Evolutionary conservation across 2,113 vertebrate species (phyloP).

Genomic region (Uropsilus gracilis): DNA sequence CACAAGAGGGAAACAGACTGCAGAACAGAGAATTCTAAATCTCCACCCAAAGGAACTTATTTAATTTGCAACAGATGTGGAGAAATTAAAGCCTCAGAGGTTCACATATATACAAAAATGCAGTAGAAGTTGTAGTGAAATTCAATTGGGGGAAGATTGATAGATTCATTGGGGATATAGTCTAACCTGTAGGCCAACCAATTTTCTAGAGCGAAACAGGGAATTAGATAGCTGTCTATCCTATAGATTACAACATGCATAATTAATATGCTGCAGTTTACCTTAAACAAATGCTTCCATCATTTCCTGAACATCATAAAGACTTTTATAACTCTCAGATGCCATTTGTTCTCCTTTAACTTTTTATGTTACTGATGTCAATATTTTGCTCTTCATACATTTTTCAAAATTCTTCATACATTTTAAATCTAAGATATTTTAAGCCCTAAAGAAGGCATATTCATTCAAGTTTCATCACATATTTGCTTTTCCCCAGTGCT

Average conservation of each 20-base stretch:
- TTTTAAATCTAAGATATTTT: slow-evolving; percentile 13
- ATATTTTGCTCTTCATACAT: not conserved
- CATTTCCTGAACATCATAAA: not conserved
- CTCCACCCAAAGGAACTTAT: not conserved
- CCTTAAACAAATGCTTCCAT: not conserved
- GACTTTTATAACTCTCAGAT: not conserved
- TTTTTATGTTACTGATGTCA: slow-evolving; percentile 5
- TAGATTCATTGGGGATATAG: not conserved
- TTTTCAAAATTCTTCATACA: not conserved
- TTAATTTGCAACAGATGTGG: not conserved
- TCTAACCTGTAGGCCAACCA: not conserved
- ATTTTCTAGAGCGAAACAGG: not conserved
- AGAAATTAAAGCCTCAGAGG: not conserved
- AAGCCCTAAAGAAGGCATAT: not conserved
- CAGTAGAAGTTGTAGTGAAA: not conserved
- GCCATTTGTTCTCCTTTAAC: not conserved
- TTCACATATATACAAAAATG: not conserved
- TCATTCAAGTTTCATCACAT: not conserved
- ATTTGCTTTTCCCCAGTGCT: not conserved
- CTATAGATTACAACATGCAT: not conserved
- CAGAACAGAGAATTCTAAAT: not conserved
- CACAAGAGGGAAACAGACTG: not conserved
- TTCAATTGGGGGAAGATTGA: not conserved
- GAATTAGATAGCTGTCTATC: not conserved
- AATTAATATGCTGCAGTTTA: not conserved